Conservation (phyloP, 2,113 vertebrate genomes). For the Macrotis lagotis region DNA sequence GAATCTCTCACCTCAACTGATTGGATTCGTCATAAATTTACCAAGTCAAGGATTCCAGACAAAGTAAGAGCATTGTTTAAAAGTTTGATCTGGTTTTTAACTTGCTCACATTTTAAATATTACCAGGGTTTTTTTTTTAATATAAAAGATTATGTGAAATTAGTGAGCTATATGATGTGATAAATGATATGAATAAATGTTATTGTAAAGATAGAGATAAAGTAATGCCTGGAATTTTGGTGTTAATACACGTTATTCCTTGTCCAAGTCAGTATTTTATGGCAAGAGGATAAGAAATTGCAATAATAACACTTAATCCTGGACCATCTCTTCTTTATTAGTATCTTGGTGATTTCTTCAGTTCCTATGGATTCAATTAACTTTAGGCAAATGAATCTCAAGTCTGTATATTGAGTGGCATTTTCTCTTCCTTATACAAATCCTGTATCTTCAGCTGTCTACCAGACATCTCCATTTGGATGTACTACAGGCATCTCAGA, state of each 20-base stretch:
- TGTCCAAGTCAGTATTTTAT: not conserved
- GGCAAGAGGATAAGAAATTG: not conserved
- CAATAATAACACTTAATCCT: not conserved
- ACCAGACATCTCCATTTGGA: not conserved
- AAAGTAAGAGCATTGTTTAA: slow-evolving; percentile 77
- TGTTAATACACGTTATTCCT: not conserved
- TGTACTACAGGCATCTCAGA: not conserved
- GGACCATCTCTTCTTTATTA: not conserved
- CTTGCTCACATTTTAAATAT: slow-evolving; percentile 24
- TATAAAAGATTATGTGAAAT: slow-evolving; percentile 26
- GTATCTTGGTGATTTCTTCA: not conserved
- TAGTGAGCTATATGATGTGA: not conserved
- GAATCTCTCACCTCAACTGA: slow-evolving; percentile 50
- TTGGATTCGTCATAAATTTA: slow-evolving; percentile 84
- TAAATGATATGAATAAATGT: not conserved
- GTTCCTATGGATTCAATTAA: not conserved
- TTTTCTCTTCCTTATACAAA: not conserved
- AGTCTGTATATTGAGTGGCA: not conserved
- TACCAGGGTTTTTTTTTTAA: not conserved
- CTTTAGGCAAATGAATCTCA: not conserved
- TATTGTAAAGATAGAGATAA: slow-evolving; percentile 8
- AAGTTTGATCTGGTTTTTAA: not conserved
- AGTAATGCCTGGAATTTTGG: not conserved
- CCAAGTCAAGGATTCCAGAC: slow-evolving; percentile 84
- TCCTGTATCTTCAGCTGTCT: not conserved